Percentiles rank a stretch among this genome's conserved stretches.
Conservation (phyloP, 2,113 vertebrate species). For the Perca flavescens region DNA sequence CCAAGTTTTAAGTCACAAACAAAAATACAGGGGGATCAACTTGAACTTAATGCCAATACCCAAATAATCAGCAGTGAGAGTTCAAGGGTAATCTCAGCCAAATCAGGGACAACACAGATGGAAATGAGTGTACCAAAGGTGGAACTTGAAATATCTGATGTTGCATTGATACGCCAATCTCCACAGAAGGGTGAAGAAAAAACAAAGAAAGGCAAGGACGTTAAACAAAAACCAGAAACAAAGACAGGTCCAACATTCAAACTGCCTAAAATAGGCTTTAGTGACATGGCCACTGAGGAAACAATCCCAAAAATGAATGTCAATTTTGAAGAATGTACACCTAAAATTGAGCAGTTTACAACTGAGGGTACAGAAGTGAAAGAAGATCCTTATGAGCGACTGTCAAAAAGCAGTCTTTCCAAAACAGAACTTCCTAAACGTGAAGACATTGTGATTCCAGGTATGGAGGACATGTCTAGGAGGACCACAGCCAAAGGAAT, state of each 20-base stretch:
- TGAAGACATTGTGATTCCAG: constrained; percentile 86
- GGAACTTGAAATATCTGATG: constrained; percentile 68
- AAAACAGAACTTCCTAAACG: constrained; percentile 79
- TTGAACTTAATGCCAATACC: constrained; percentile 43
- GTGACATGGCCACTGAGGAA: constrained; percentile 61
- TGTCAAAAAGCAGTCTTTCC: constrained; percentile 50
- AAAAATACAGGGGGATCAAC: constrained; percentile 43
- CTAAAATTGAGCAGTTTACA: constrained; percentile 9
- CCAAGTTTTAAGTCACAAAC: constrained; percentile 49
- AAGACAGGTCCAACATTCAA: constrained; percentile 66
- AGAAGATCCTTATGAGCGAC: constrained; percentile 52
- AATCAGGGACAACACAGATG: constrained; percentile 23
- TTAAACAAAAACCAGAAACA: constrained; percentile 54
- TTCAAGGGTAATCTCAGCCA: constrained; percentile 30
- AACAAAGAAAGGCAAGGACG: constrained; percentile 52
- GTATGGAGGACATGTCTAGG: constrained; percentile 78
- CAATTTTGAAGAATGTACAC: constrained; percentile 38
- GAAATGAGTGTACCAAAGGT: constrained; percentile 62
- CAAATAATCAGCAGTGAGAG: constrained; percentile 35
- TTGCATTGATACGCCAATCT: constrained; percentile 56
- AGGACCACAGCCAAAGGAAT: constrained; percentile 46
- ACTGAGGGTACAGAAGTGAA: constrained; percentile 28
- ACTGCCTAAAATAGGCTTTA: constrained; percentile 67
- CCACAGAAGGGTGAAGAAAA: constrained; percentile 67
- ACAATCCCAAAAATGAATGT: constrained; percentile 49